Conservation (phyloP, 2,797 vertebrate species). For the Gymnopithys bicolor region DNA sequence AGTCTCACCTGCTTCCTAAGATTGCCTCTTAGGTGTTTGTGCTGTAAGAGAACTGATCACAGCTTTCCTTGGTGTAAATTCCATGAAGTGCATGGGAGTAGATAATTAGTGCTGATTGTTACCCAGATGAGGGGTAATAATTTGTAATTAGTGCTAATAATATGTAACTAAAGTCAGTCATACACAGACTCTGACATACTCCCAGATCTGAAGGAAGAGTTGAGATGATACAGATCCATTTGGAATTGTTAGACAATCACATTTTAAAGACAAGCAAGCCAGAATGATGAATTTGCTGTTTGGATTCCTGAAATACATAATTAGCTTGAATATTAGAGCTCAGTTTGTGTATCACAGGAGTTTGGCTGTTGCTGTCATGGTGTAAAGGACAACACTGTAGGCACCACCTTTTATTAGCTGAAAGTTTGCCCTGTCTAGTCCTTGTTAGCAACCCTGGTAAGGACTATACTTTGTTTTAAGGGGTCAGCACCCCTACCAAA, state of each 20-base stretch:
- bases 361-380: not conserved
- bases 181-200: not conserved
- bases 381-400: not conserved
- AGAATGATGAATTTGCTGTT: not conserved
- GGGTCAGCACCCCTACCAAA: not conserved
- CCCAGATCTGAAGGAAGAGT: not conserved
- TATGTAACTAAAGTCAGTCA: not conserved
- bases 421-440: not conserved
- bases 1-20: not conserved
- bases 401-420: not conserved
- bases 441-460: not conserved
- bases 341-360: not conserved
- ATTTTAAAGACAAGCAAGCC: not conserved
- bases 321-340: not conserved
- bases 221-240: not conserved
- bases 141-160: not conserved
- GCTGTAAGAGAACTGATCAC: not conserved
- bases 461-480: not conserved
- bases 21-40: not conserved
- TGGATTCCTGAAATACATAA: not conserved
- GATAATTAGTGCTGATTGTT: not conserved
- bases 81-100: not conserved
- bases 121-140: not conserved
- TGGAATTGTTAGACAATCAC: not conserved
- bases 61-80: not conserved